A percentile compares a stretch with the other conserved stretches of the same genome.
Conservation (phyloP, 2,888 invertebrate genomes). For the Actias luna region DNA sequence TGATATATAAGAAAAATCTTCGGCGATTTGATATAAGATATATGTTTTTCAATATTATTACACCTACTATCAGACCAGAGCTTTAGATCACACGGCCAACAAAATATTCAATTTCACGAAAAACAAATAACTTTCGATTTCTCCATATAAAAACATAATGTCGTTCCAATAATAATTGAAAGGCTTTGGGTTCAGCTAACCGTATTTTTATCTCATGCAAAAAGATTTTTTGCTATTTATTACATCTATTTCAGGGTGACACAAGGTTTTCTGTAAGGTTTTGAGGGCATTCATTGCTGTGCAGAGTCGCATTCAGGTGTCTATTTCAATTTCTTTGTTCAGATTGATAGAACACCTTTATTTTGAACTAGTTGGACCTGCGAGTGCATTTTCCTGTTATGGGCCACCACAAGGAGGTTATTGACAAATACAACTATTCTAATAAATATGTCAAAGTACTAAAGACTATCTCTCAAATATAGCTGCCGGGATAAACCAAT, state of each 20-base stretch:
- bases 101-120: slow-evolving; percentile 12
- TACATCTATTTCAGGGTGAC: background rate
- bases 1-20: no score
- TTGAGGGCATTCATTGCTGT: background rate
- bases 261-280: background rate
- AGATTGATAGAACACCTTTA: background rate
- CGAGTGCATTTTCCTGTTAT: no score
- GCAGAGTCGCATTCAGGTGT: background rate
- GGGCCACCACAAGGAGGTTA: no score
- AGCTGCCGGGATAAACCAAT: no score
- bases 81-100: background rate
- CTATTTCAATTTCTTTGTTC: background rate
- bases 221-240: slow-evolving; percentile 4
- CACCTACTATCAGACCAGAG: background rate
- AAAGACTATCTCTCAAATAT: no score
- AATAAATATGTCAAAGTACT: no score
- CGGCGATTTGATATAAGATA: no score
- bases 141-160: background rate
- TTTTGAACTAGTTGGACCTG: no score
- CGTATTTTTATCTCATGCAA: slow-evolving; percentile 1
- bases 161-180: slow-evolving; percentile 4
- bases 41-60: slow-evolving; percentile 1
- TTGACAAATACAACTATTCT: no score
- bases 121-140: slow-evolving; percentile 5
- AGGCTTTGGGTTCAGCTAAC: background rate